Evolutionary conservation across 1,140 invertebrate genomes (phyloP), one percentile per base, ranked within the genome.

Genomic region (Trichoplusia ni): DNA sequence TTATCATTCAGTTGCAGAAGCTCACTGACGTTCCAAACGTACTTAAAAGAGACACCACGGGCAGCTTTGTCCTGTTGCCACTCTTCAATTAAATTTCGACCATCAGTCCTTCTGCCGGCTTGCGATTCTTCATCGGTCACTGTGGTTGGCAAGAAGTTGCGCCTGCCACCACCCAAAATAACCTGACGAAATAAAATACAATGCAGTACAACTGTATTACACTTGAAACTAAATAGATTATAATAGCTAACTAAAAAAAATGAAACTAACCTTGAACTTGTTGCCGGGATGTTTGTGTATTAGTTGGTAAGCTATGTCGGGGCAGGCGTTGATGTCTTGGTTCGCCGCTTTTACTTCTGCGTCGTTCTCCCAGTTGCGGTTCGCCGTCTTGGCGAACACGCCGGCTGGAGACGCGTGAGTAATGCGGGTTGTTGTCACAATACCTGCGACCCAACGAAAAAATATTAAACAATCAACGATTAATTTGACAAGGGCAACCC

Each of bases 341-440:
- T 73, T 73, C 7, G 19, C 62, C 0, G 21, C 33, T 1, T 3
- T 0, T 8, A 75, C 62, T 7, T 71, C 47, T 0, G 33, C 64
- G 58, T 77, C 70, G 53, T 31, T 69, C 64, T 81, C 78, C 75
- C 73, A 75, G 37, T 72, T 23, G 7, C 73, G 63, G 18, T 72
- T 31, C 29, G 74, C 74, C 14, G 33, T 56, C 53, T 72, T 68
- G 25, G 77, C 73, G 54, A 53, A 79, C 29, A 59, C 60, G 35
- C 71, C 75, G 38, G 64, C 71, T 0, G 77, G 77, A 0, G 77
- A 77, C 21, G 77, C 77, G 70, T 96, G 95, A 0, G 95, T 96
- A 0, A 96, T 91, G 27, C 95, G 90, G 0, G 95, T 95, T 2
- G 94, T 95, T 4, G 95, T 96, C 18, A 96, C 94, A 4, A 96